Conservation (phyloP, 2,113 vertebrate genomes). For the Setophaga petechia region DNA sequence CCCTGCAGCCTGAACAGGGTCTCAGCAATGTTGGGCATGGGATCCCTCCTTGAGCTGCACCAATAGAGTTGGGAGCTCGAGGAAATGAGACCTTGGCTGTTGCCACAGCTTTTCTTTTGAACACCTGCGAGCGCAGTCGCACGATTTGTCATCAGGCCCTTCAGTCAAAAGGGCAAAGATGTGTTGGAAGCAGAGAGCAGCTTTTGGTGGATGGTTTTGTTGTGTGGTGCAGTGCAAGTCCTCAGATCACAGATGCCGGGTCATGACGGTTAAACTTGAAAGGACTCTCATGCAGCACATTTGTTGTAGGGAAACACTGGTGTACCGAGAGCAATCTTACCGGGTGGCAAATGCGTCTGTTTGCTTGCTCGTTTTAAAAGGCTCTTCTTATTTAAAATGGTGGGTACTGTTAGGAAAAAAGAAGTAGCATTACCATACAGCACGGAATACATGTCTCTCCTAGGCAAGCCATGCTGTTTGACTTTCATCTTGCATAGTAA, state of each 20-base stretch:
- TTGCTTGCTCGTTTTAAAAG: slow-evolving; percentile 15
- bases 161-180: slow-evolving; percentile 24
- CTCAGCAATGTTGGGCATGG: accelerated
- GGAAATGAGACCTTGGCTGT: background rate
- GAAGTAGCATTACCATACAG: background rate
- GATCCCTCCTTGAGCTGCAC: background rate
- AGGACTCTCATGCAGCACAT: background rate
- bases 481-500: slow-evolving; percentile 48
- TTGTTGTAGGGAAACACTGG: background rate
- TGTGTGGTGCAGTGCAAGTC: background rate
- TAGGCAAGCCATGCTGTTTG: background rate
- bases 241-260: background rate
- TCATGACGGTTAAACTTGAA: slow-evolving; percentile 25
- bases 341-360: background rate
- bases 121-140: background rate
- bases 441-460: background rate
- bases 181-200: slow-evolving; percentile 4
- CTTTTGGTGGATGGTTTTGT: background rate
- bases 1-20: accelerated
- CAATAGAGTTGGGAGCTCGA: background rate
- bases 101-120: background rate
- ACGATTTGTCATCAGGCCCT: background rate
- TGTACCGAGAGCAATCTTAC: background rate
- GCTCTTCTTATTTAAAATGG: slow-evolving; percentile 38
- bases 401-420: background rate